These are phyloP conservation scores for Cheilosia soror DNA, from an alignment of 2,888 invertebrate genomes.

Conservation along the genomic window DNA sequence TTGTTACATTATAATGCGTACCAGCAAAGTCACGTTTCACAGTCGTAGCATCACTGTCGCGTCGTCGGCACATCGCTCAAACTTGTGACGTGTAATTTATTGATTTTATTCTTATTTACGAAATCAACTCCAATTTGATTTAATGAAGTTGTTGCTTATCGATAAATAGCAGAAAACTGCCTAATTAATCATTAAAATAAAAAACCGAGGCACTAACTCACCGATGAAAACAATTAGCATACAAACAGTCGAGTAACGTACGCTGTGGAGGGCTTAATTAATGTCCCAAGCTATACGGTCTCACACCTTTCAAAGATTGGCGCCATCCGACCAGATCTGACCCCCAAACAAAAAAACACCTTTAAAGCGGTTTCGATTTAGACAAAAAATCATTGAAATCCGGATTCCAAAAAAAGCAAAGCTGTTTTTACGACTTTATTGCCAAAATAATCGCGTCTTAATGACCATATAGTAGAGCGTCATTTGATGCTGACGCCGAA, in stretches of 20 bases:
- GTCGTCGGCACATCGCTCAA: slow-evolving; percentile 23
- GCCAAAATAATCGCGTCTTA: slow-evolving; percentile 35
- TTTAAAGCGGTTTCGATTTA: neutral
- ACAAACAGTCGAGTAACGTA: neutral
- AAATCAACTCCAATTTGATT: slow-evolving; percentile 47
- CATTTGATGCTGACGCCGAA: slow-evolving; percentile 2
- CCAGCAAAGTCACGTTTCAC: slow-evolving; percentile 32
- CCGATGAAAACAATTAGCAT: slow-evolving; percentile 45
- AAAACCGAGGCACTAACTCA: slow-evolving; percentile 4
- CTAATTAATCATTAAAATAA: slow-evolving; percentile 52
- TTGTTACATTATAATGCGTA: slow-evolving; percentile 1
- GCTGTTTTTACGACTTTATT: slow-evolving; percentile 26
- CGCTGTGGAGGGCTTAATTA: slow-evolving; percentile 26
- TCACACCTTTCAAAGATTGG: slow-evolving; percentile 64
- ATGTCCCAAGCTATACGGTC: slow-evolving; percentile 45
- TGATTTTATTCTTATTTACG: slow-evolving; percentile 27
- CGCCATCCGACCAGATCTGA: slow-evolving; percentile 57
- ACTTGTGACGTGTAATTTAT: slow-evolving; percentile 16
- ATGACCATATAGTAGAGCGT: slow-evolving; percentile 41
- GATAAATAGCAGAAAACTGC: slow-evolving; percentile 60
- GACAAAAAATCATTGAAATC: slow-evolving; percentile 25
- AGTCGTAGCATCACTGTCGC: slow-evolving; percentile 12
- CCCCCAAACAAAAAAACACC: slow-evolving; percentile 1
- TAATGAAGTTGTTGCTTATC: slow-evolving; percentile 55
- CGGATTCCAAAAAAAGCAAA: slow-evolving; percentile 63